Percentiles rank a stretch among this genome's conserved stretches.
Conservation (phyloP, 2,113 vertebrate genomes). For the Suncus etruscus region DNA sequence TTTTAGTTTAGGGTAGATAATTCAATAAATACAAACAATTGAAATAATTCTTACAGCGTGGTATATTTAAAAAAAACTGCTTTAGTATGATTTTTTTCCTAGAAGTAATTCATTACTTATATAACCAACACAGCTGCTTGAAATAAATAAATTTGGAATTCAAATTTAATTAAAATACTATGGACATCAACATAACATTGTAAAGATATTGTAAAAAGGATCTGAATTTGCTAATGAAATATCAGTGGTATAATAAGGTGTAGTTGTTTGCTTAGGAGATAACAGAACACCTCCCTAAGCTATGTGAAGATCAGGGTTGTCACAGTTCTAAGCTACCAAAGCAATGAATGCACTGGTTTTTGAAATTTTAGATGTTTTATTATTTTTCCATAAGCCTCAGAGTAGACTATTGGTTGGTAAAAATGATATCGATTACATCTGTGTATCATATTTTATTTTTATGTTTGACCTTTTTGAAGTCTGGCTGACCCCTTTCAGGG, state of each 20-base stretch:
- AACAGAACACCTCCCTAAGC: not conserved
- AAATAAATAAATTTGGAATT: constrained; percentile 31
- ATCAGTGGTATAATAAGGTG: not conserved
- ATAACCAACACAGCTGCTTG: constrained; percentile 16
- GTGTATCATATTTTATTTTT: not conserved
- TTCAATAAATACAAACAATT: constrained; percentile 61
- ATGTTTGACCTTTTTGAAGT: not conserved
- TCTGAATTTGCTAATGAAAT: not conserved
- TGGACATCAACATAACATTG: not conserved
- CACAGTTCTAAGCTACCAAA: not conserved
- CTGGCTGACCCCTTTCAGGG: not conserved
- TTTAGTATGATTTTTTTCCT: constrained; percentile 5
- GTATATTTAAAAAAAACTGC: constrained; percentile 46
- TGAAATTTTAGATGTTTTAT: not conserved
- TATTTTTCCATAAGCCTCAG: constrained; percentile 18
- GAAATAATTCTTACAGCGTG: constrained; percentile 23
- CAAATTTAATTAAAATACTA: constrained; percentile 45
- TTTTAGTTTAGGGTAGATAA: constrained; percentile 34
- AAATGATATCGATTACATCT: too few species aligned
- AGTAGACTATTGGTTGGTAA: not conserved
- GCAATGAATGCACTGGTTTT: not conserved
- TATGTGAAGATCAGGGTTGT: not conserved
- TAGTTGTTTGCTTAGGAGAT: not conserved
- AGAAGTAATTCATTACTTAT: constrained; percentile 27
- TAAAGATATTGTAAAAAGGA: not conserved